Percentiles rank a stretch among this genome's conserved stretches.
Conservation (phyloP, 2,113 vertebrate genomes). For the Apodemus speciosus region DNA sequence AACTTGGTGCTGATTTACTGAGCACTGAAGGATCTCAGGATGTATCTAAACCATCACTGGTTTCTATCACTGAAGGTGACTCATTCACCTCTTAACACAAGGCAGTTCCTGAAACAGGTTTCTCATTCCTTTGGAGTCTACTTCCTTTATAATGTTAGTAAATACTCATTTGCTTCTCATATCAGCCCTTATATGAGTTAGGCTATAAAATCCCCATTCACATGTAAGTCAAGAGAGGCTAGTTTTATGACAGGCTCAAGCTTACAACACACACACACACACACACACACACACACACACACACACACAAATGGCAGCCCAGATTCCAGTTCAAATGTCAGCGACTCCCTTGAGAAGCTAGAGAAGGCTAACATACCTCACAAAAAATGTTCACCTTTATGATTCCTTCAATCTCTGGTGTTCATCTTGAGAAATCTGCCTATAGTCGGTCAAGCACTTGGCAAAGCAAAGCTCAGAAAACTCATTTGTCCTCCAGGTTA, state of each 20-base stretch:
- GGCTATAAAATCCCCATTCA: background rate
- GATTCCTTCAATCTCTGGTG: background rate
- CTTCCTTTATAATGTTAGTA: background rate
- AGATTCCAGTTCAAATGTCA: background rate
- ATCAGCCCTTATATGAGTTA: background rate
- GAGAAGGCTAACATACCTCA: background rate
- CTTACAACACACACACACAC: background rate
- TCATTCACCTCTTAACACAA: background rate
- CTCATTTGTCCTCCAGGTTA: background rate
- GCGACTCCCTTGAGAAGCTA: background rate
- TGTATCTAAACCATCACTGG: background rate
- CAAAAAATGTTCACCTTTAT: background rate
- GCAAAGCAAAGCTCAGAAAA: background rate
- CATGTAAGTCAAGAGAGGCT: background rate
- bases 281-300: background rate
- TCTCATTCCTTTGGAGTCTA: background rate
- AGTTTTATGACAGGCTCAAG: background rate
- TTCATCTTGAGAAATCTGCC: background rate
- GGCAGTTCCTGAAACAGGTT: background rate
- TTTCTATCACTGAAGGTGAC: background rate
- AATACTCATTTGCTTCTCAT: background rate
- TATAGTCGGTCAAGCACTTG: background rate
- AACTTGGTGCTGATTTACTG: background rate
- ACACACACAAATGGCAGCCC: background rate
- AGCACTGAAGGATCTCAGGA: background rate